phyloP scores from a whole-genome alignment of 2,888 invertebrate species.

The Phanerotoma sp. region DNA sequence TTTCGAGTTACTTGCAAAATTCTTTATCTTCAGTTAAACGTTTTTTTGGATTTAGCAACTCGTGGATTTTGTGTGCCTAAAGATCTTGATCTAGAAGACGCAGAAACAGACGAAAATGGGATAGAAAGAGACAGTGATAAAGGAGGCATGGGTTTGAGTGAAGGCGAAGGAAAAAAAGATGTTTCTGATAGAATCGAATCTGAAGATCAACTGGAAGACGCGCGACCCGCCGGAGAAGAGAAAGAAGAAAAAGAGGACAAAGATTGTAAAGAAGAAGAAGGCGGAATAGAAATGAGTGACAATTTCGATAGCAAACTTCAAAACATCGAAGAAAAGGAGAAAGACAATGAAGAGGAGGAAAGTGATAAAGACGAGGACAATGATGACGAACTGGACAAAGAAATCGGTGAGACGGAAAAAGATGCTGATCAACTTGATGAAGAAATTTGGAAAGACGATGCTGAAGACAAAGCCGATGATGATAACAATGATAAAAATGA shows the following conservation, averaged over 20 bases:
- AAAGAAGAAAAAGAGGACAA: conserved; percentile 68
- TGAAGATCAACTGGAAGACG: conserved; percentile 93
- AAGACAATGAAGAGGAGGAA: conserved; percentile 67
- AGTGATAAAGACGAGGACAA: conserved; percentile 65
- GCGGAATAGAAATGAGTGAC: conserved; percentile 94
- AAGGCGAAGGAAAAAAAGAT: conserved; percentile 91
- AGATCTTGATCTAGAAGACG: conserved; percentile 76
- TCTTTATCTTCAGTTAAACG: conserved; percentile 75
- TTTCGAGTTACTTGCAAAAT: conserved; percentile 82
- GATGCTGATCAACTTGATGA: conserved; percentile 80
- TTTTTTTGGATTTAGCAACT: conserved; percentile 80
- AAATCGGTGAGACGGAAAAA: conserved; percentile 94
- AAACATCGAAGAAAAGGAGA: conserved; percentile 69
- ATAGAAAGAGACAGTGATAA: conserved; percentile 62
- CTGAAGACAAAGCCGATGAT: too few species aligned
- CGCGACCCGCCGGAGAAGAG: conserved; percentile 77
- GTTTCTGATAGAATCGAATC: conserved; percentile 90
- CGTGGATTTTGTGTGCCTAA: conserved; percentile 93
- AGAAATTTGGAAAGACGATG: conserved; percentile 83
- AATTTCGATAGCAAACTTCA: conserved; percentile 90
- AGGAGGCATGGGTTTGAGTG: conserved; percentile 86
- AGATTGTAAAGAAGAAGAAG: conserved; percentile 84
- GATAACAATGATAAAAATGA: conserved; percentile 64
- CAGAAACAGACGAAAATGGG: conserved; percentile 61
- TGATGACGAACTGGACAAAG: conserved; percentile 85